A percentile compares a stretch with the other conserved stretches of the same genome.
Conservation (phyloP, 2,797 vertebrate species). For the Cichlasoma orientale region DNA sequence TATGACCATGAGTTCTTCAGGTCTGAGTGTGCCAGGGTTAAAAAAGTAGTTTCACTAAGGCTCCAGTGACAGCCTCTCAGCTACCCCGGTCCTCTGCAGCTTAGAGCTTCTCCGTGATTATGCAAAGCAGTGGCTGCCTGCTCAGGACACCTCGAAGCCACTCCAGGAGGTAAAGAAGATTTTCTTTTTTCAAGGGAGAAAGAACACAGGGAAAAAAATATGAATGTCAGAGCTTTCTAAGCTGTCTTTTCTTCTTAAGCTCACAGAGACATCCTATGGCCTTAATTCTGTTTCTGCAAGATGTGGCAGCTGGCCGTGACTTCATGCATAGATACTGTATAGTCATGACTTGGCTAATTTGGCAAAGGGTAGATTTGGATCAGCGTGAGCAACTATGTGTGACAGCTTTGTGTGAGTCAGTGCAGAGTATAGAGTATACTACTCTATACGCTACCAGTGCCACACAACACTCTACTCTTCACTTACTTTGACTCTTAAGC, state of each 20-base stretch:
- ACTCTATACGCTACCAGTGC: not conserved
- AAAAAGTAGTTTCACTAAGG: slow-evolving; percentile 28
- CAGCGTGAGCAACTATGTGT: slow-evolving; percentile 24
- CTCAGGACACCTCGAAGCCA: slow-evolving; percentile 72
- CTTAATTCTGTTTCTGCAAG: slow-evolving; percentile 54
- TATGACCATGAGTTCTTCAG: slow-evolving; percentile 4
- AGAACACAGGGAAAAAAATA: slow-evolving; percentile 63
- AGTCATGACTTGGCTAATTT: slow-evolving; percentile 63
- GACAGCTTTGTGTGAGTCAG: slow-evolving; percentile 41
- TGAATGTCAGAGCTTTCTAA: slow-evolving; percentile 68
- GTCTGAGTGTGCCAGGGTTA: slow-evolving; percentile 23
- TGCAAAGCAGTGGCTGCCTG: slow-evolving; percentile 70
- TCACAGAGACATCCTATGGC: slow-evolving; percentile 50
- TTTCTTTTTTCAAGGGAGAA: slow-evolving; percentile 54
- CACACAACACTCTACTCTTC: not conserved
- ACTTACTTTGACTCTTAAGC: not conserved
- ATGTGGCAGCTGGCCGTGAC: slow-evolving; percentile 46
- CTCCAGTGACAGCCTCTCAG: slow-evolving; percentile 47
- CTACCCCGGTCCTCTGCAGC: slow-evolving; percentile 45
- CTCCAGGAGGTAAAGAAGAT: slow-evolving; percentile 71
- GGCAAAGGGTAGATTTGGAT: slow-evolving; percentile 48
- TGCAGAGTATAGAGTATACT: slow-evolving; percentile 1
- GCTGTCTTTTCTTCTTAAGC: slow-evolving; percentile 64
- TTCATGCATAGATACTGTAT: slow-evolving; percentile 36
- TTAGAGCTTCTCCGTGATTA: slow-evolving; percentile 70